phyloP scores from a whole-genome alignment of 2,113 vertebrate species.

The Neolamprologus kungweensis region DNA sequence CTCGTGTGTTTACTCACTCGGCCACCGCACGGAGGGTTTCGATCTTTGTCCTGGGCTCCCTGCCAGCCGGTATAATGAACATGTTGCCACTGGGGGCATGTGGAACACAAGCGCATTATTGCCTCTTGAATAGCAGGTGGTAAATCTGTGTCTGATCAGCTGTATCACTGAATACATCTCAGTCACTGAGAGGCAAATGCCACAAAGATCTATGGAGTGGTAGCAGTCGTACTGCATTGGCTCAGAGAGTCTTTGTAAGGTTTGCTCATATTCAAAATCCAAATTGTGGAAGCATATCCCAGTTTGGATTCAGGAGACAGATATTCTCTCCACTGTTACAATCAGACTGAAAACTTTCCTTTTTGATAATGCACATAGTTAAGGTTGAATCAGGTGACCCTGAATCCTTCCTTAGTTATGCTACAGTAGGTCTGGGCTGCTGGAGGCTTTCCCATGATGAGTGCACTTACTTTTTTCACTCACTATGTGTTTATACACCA shows the following conservation, averaged over 20 bases:
- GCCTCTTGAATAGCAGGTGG: not conserved
- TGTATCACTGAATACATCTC: not conserved
- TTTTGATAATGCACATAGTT: not conserved
- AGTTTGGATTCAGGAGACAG: not conserved
- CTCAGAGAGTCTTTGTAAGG: not conserved
- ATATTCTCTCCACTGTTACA: rapidly evolving
- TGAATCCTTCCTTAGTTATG: not conserved
- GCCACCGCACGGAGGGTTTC: constrained; percentile 1
- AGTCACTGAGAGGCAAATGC: not conserved
- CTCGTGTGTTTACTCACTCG: not conserved
- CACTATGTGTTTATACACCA: not conserved
- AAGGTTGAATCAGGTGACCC: not conserved
- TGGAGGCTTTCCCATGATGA: not conserved
- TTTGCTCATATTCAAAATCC: not conserved
- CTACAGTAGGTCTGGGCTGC: not conserved
- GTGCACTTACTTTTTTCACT: not conserved
- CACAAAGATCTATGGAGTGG: not conserved
- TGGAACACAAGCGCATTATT: not conserved
- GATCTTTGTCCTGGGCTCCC: constrained; percentile 20
- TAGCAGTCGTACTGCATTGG: not conserved
- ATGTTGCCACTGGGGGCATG: not conserved
- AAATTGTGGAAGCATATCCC: not conserved
- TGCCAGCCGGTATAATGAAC: constrained; percentile 33
- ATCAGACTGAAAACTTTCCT: not conserved
- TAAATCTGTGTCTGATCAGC: constrained; percentile 1